Percentiles rank a stretch among this genome's conserved stretches.
These are phyloP conservation scores for Zosterops hypoxanthus DNA, from an alignment of 2,113 vertebrate genomes.

Conservation along the genomic window DNA sequence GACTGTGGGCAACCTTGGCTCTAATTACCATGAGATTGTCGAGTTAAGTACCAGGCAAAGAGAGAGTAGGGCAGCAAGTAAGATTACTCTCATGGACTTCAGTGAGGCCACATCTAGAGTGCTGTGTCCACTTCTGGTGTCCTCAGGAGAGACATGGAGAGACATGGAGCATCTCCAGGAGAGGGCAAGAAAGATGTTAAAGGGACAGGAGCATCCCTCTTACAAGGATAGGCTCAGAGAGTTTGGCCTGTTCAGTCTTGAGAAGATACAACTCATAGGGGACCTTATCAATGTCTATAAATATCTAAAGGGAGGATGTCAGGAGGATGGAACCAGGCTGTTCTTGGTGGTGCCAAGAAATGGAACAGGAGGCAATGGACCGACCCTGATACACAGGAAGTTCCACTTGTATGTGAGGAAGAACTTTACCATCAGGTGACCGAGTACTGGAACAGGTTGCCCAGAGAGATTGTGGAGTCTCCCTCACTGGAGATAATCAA, in stretches of 20 bases:
- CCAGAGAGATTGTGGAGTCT: background rate
- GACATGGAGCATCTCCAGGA: background rate
- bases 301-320: background rate
- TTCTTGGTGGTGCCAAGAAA: background rate
- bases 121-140: background rate
- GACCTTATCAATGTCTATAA: too few relatives aligned
- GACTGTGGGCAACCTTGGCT: background rate
- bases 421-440: too few relatives aligned
- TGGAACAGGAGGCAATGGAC: background rate
- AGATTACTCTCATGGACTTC: background rate
- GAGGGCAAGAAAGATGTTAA: background rate
- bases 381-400: background rate
- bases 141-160: background rate
- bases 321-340: background rate
- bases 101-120: background rate
- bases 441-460: background rate
- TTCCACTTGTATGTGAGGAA: background rate
- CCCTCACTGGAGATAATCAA: background rate
- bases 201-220: background rate
- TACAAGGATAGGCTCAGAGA: background rate
- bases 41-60: background rate
- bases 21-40: background rate
- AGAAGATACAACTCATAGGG: background rate
- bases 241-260: background rate
- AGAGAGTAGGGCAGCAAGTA: background rate